Base-by-base conservation (phyloP, 2,113 vertebrate genomes). In the Vulpes lagopus region DNA sequence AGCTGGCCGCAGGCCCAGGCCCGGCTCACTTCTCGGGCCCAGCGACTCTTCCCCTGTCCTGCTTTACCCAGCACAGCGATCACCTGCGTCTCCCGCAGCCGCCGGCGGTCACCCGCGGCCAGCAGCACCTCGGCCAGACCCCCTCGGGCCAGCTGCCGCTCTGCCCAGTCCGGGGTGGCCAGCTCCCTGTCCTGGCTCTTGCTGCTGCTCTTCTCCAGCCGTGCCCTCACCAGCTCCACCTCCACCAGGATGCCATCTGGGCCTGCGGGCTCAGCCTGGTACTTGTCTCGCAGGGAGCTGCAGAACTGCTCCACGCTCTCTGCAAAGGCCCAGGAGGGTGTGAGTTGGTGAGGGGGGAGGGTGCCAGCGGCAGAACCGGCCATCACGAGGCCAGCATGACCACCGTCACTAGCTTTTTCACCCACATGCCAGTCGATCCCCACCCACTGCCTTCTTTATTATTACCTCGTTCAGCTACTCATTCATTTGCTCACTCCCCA, bases 21-120 rank as follows among this genome's bases (percentile, higher is more conserved):
- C 10, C 98, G 97, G 90, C 99, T 99, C 95, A 99, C 98, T 27
- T 98, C 99, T 97, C 96, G 99, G 60, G 99, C 97, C 55, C 99
- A 98, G 10, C 98, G 98, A 69, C 99, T 99, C 98, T 99, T 99
- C 2, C 99, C 99, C 97, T 99, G 98, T 27, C 99, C 99, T 0
- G 99, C 98, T 93, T 99, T 99, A 12, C 99, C 99, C 60, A 99
- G 96, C 20, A 99, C 93, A 23, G 99, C 94, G 8, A 99, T 98
- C 85, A 99, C 98, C 32, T 92, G 98, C 2, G 98, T 98, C 20
- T 98, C 98, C 57, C 97, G 98, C 2, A 98, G 83, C 80, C 98
- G 98, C 59, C 71, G 96, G 5, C 82, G 90, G 0, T 95, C 83
- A 0, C 94, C 59, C 32, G 98, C 91, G 1, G 95, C 90, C 64